A percentile compares a stretch with the other conserved stretches of the same genome.
phyloP scores from a whole-genome alignment of 2,113 vertebrate species.

The Pithys albifrons region DNA sequence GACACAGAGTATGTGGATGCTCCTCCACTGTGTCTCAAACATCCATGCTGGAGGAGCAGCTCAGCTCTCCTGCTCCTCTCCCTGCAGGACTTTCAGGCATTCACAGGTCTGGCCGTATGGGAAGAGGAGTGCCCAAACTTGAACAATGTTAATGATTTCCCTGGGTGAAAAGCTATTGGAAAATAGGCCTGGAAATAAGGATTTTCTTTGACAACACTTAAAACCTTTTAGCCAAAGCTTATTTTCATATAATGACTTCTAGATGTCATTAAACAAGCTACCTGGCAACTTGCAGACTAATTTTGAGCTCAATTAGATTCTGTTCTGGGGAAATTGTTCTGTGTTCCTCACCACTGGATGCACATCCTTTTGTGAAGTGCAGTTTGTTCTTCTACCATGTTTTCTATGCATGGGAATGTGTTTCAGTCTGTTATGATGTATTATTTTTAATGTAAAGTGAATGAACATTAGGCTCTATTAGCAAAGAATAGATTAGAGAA shows the following conservation, averaged over 20 bases:
- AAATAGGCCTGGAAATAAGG: not conserved
- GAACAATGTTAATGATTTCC: not conserved
- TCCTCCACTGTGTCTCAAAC: rapidly evolving
- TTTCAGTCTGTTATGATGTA: not conserved
- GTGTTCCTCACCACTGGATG: not conserved
- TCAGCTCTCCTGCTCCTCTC: not conserved
- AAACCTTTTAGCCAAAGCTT: not conserved
- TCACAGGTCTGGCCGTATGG: not conserved
- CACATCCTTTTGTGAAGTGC: not conserved
- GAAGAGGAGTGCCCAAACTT: not conserved
- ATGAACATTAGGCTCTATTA: not conserved
- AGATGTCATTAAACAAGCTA: conserved; percentile 2
- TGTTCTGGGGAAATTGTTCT: not conserved
- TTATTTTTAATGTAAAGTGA: not conserved
- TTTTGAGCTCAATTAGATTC: not conserved
- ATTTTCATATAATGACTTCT: not conserved
- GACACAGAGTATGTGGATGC: not conserved
- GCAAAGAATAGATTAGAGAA: not conserved
- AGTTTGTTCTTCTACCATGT: not conserved
- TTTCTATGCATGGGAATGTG: not conserved
- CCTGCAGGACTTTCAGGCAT: not conserved
- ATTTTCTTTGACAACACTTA: not conserved
- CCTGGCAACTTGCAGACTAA: not conserved
- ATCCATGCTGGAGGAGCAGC: not conserved
- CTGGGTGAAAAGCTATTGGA: not conserved